phyloP scores from a whole-genome alignment of 1,140 invertebrate genomes.

The Amphibalanus amphitrite region DNA sequence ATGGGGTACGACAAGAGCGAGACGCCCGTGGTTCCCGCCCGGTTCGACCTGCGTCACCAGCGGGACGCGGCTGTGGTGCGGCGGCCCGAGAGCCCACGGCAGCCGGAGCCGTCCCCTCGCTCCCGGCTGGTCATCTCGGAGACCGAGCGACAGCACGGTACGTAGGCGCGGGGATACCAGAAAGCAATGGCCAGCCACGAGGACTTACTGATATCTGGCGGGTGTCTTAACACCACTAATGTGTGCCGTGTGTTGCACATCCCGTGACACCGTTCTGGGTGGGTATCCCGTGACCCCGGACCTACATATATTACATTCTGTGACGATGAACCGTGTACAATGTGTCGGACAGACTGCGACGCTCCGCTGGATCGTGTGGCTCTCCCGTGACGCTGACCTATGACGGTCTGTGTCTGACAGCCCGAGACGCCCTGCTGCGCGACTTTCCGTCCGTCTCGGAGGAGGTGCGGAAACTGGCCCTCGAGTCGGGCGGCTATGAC shows the following conservation, averaged over 20 bases:
- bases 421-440: slow-evolving; percentile 49
- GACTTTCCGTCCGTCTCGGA: slow-evolving; percentile 57
- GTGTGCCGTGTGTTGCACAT: too few relatives aligned
- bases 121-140: neutral
- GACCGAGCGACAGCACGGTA: neutral
- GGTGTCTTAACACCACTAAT: too few relatives aligned
- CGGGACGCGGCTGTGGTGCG: neutral
- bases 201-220: too few relatives aligned
- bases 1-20: slow-evolving; percentile 68
- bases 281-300: too few relatives aligned
- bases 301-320: too few relatives aligned
- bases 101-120: neutral
- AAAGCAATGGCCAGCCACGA: slow-evolving; percentile 16
- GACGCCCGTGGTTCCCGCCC: slow-evolving; percentile 20
- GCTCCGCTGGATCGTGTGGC: slow-evolving; percentile 15
- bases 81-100: neutral
- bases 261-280: too few relatives aligned
- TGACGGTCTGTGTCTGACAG: slow-evolving; percentile 30
- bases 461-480: slow-evolving; percentile 58
- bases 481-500: slow-evolving; percentile 69
- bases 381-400: neutral
- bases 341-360: too few relatives aligned
- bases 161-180: neutral
- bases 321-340: too few relatives aligned
- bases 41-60: neutral